Evolutionary conservation across 2,888 invertebrate species (phyloP), one percentile per base, ranked within the genome.

Genomic region (Hirtodrosophila cameraria): DNA sequence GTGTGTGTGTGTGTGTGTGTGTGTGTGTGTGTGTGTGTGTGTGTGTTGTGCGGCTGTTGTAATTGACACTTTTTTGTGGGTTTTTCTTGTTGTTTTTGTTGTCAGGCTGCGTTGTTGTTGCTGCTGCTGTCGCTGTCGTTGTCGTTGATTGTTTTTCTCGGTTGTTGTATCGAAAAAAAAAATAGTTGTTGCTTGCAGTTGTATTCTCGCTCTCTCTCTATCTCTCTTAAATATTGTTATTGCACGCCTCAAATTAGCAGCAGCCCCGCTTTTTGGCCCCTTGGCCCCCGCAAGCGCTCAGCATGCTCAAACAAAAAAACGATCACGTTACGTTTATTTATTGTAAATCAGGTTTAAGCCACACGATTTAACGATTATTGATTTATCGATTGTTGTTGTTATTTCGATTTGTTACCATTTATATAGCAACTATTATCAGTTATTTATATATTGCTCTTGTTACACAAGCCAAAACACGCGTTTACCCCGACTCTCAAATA

Each of bases 11-110:
- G 27, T 58, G 43, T 58, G 46, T 48, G 42, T 42, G 35, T 30
- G 16, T 38, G 38, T 70, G 52, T 58, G 52, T 58, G 45, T 58
- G 36, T 54, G 28, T 57, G 38, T 59, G 50, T 78, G 61, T 53
- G 50, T 73, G 75, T 60, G 66, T 57, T 55, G 54, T 60, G 64
- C 62, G 70, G 66, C 55, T 70, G 73, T 76, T 86, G 80, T 81
- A 86, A 88, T 83, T 88, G 86, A 88, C 88, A 87, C 88, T 83
- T 74, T 70, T 66, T 38, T 48, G 18, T 20, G 18, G 18, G 18
- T 28, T 11, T 31, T 50, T 28, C 20, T 50, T 55, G 58, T 66
- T 75, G 55, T 60, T 46, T 58, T 31, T 55, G 43, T 64, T 54
- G 43, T 50, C 35, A 35, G 53, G 28, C 46, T 53, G 31, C 9